Evolutionary conservation across 2,888 invertebrate genomes (phyloP).

Genomic region (Cistogaster globosa): DNA sequence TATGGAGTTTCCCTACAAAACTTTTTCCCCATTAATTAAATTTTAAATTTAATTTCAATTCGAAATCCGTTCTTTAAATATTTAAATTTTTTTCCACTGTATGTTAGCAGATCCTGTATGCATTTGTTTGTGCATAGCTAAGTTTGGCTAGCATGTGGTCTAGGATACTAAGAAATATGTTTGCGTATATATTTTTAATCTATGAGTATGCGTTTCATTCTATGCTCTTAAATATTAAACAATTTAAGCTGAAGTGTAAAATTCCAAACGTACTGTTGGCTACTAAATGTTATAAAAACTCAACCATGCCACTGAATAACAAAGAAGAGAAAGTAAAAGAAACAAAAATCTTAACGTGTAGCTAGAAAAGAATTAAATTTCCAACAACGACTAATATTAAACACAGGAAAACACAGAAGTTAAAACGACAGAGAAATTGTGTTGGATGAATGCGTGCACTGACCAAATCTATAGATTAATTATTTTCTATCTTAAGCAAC

Average conservation of each 20-base stretch:
- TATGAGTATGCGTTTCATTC: neutral
- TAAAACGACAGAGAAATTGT: slow-evolving; percentile 9
- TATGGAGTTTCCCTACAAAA: too few relatives aligned
- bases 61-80: too few relatives aligned
- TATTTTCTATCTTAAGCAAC: slow-evolving; percentile 32
- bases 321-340: neutral
- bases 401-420: neutral
- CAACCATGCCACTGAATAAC: slow-evolving; percentile 35
- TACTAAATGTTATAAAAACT: slow-evolving; percentile 66
- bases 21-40: too few relatives aligned
- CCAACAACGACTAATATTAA: slow-evolving; percentile 35
- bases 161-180: neutral
- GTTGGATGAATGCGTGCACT: slow-evolving; percentile 3
- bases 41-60: too few relatives aligned
- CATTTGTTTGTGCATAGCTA: neutral
- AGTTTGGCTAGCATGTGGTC: slow-evolving; percentile 11
- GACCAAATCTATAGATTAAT: neutral
- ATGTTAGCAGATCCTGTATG: neutral
- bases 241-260: slow-evolving; percentile 70
- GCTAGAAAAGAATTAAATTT: slow-evolving; percentile 28
- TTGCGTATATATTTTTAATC: neutral
- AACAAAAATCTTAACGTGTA: neutral
- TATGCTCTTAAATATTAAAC: slow-evolving; percentile 57
- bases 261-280: slow-evolving; percentile 69
- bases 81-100: neutral